Conservation (phyloP, 2,113 vertebrate genomes). For the Hemiprocne comata region DNA sequence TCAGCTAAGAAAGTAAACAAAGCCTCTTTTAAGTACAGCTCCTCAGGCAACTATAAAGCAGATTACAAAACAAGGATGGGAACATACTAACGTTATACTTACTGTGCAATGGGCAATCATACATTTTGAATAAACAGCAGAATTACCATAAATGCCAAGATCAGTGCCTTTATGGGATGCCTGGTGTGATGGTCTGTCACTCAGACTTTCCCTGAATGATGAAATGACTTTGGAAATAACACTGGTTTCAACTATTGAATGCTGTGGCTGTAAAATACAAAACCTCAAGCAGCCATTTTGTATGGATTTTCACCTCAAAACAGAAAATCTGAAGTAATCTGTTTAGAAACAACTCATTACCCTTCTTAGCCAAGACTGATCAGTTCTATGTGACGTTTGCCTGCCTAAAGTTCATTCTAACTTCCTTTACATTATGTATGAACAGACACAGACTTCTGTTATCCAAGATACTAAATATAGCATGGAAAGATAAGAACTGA, state of each 20-base stretch:
- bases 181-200: neutral
- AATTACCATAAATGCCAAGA: neutral
- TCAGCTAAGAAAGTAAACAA: constrained; percentile 21
- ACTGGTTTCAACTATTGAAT: neutral
- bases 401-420: neutral
- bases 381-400: neutral
- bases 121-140: neutral
- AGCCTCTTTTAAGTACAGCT: neutral
- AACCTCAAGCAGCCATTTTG: neutral
- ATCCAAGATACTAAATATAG: neutral
- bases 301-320: neutral
- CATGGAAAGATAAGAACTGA: neutral
- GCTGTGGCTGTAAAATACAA: neutral
- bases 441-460: neutral
- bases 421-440: neutral
- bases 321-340: neutral
- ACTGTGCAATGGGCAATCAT: neutral
- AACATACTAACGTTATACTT: neutral
- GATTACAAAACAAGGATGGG: neutral
- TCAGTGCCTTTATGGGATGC: neutral
- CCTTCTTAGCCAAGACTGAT: neutral
- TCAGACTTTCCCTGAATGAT: neutral
- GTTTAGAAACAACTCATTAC: neutral
- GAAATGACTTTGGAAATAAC: neutral
- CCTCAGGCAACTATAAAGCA: neutral